These are phyloP conservation scores for Meriones psammophilus DNA, from an alignment of 2,797 vertebrate species.

Conservation along the genomic window DNA sequence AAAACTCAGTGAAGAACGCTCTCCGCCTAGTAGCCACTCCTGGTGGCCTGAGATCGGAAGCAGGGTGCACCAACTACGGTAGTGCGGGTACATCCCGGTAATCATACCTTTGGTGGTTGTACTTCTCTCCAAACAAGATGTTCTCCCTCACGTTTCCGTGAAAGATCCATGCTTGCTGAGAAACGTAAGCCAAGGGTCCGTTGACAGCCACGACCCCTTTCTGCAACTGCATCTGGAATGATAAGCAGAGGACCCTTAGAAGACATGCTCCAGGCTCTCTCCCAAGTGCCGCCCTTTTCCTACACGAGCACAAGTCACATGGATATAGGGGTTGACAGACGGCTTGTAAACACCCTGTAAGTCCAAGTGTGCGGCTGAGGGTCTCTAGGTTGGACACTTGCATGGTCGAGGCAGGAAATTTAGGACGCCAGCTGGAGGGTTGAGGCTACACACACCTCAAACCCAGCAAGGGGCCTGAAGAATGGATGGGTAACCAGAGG, in stretches of 20 bases:
- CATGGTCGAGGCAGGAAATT: not conserved
- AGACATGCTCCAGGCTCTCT: not conserved
- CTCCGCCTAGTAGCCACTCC: not conserved
- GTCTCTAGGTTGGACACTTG: not conserved
- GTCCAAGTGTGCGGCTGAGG: accelerated
- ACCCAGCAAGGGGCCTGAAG: not conserved
- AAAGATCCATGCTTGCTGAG: constrained; percentile 95
- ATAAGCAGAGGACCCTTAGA: not conserved
- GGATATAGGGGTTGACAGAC: not conserved
- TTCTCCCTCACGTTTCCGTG: constrained; percentile 92
- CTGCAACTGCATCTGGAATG: constrained; percentile 90
- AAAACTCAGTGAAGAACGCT: not conserved
- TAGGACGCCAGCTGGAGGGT: not conserved
- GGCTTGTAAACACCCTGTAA: not conserved
- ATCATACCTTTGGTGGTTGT: constrained; percentile 89
- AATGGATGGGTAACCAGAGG: not conserved
- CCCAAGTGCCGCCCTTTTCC: accelerated
- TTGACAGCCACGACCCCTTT: constrained; percentile 86
- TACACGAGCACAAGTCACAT: not conserved
- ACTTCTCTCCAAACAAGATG: constrained; percentile 92
- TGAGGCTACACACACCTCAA: too few species aligned
- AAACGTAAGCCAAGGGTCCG: constrained; percentile 92
- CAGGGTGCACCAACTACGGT: not conserved
- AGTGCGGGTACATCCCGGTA: not conserved
- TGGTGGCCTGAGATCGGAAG: not conserved